phyloP scores from a whole-genome alignment of 2,113 vertebrate species.

The Rhabdomys dilectus region DNA sequence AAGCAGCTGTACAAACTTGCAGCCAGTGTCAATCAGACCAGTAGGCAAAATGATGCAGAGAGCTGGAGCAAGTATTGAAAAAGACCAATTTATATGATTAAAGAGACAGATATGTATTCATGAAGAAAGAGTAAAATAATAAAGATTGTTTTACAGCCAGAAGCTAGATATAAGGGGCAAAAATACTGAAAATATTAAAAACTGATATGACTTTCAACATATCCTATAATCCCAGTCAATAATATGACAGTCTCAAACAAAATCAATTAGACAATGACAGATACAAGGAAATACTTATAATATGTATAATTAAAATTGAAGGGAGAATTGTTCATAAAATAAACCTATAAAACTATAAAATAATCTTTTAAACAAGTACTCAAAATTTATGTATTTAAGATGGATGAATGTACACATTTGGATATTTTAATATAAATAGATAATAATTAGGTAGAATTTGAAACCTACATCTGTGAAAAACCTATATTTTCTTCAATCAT shows the following conservation, averaged over 20 bases:
- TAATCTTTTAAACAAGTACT: background rate
- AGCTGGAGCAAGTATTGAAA: background rate
- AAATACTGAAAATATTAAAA: background rate
- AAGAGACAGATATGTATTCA: background rate
- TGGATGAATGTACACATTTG: background rate
- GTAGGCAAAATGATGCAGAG: background rate
- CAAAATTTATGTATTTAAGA: background rate
- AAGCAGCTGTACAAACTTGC: background rate
- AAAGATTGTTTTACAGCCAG: background rate
- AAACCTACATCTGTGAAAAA: background rate
- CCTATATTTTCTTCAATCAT: background rate
- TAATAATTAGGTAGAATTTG: background rate
- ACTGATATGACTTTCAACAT: background rate
- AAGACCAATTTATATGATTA: constrained; percentile 43
- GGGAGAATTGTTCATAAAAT: background rate
- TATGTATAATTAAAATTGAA: background rate
- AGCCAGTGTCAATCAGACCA: background rate
- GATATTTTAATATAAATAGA: background rate
- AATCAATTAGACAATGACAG: background rate
- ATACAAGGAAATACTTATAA: background rate
- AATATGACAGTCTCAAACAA: background rate
- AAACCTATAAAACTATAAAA: background rate
- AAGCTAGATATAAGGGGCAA: background rate
- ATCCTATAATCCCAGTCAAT: background rate
- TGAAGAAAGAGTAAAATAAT: background rate